Conservation (phyloP, 2,113 vertebrate species). For the Phoxinus phoxinus region DNA sequence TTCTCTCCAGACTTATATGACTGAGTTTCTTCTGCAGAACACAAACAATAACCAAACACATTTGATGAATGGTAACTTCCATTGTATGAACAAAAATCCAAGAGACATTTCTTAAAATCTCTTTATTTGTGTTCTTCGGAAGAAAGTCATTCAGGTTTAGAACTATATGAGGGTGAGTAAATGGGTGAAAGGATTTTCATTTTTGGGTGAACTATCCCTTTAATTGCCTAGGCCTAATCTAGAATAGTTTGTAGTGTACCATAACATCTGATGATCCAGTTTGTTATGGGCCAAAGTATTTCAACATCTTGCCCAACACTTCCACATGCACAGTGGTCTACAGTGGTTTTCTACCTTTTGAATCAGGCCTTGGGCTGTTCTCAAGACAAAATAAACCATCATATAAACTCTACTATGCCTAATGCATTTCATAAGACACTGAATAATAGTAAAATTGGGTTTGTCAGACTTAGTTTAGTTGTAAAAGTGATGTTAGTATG, state of each 20-base stretch:
- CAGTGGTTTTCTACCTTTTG: neutral
- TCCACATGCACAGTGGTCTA: neutral
- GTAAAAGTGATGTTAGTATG: neutral
- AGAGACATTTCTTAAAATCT: neutral
- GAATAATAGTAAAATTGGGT: neutral
- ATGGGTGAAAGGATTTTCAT: neutral
- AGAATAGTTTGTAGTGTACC: neutral
- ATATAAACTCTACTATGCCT: neutral
- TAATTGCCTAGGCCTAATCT: neutral
- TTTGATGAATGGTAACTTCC: neutral
- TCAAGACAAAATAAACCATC: neutral
- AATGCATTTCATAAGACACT: neutral
- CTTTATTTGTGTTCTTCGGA: neutral
- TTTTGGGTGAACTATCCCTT: neutral
- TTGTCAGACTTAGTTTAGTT: neutral
- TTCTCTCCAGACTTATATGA: neutral
- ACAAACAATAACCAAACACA: neutral
- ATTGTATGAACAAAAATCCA: neutral
- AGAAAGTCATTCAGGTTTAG: neutral
- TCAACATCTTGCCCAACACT: neutral
- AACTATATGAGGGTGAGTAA: neutral
- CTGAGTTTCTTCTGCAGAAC: neutral
- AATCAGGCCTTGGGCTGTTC: neutral
- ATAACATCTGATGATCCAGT: neutral
- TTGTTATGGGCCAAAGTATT: neutral